phyloP scores from a whole-genome alignment of 2,797 vertebrate species.

The Danio kyathit region DNA sequence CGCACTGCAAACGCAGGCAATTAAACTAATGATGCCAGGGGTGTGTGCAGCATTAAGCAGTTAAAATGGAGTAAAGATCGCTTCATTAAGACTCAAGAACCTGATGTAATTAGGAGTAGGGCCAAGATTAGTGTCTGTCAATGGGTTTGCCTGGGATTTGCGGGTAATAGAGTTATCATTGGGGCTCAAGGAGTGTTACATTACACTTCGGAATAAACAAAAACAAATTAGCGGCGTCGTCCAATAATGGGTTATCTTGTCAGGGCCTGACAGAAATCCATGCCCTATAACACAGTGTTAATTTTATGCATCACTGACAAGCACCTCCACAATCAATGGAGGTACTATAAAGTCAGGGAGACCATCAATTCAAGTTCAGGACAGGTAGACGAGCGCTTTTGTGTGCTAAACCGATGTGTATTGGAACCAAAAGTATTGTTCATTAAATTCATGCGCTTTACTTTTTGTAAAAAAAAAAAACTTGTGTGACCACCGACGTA shows the following conservation, averaged over 20 bases:
- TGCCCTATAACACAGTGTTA: constrained; percentile 84
- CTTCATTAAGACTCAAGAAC: constrained; percentile 85
- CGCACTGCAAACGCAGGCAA: constrained; percentile 70
- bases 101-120: constrained; percentile 83
- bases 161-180: constrained; percentile 86
- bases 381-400: constrained; percentile 63
- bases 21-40: constrained; percentile 73
- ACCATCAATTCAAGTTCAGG: constrained; percentile 76
- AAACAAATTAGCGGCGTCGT: constrained; percentile 82
- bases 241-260: constrained; percentile 82
- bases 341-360: constrained; percentile 78
- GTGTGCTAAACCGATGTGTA: constrained; percentile 40
- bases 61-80: constrained; percentile 82
- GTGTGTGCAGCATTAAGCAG: constrained; percentile 78
- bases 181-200: constrained; percentile 77
- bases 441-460: background rate
- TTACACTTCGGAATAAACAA: constrained; percentile 86
- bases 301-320: constrained; percentile 86
- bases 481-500: background rate
- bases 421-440: constrained; percentile 53
- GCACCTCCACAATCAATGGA: constrained; percentile 77
- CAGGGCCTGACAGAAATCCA: constrained; percentile 80
- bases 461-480: constrained; percentile 9
- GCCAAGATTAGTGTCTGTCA: constrained; percentile 79
- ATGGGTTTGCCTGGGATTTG: constrained; percentile 73